Percentiles rank a stretch among this genome's conserved stretches.
Evolutionary conservation across 2,113 vertebrate genomes (phyloP).

Genomic region (Cavia aperea): DNA sequence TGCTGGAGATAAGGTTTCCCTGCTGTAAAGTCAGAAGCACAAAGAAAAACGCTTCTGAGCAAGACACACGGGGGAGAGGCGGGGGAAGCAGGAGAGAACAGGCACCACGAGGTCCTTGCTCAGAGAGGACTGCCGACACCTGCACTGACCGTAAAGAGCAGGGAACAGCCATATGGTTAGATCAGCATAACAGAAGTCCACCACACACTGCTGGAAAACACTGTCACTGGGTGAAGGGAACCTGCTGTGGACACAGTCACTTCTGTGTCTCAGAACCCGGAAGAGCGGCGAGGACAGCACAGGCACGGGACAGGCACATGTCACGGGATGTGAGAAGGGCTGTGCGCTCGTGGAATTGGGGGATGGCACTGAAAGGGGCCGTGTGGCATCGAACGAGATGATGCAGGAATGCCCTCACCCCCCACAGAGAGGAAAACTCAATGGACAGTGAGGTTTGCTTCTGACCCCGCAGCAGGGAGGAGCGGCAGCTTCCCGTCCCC

Average conservation of each 20-base stretch:
- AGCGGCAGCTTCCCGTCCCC: neutral
- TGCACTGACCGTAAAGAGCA: neutral
- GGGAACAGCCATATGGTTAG: neutral
- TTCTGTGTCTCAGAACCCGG: neutral
- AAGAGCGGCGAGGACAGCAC: neutral
- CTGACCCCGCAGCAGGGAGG: neutral
- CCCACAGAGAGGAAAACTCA: neutral
- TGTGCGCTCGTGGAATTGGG: too few species aligned
- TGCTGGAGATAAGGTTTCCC: neutral
- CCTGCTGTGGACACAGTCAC: neutral
- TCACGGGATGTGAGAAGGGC: too few species aligned
- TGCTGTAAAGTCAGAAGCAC: neutral
- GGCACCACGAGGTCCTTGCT: neutral
- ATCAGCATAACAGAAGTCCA: neutral
- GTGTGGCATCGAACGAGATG: neutral
- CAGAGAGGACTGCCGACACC: neutral
- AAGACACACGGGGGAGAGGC: neutral
- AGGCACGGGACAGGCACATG: neutral
- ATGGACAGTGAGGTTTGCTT: neutral
- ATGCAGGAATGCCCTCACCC: fast-evolving
- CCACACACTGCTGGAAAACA: neutral
- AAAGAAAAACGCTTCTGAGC: neutral
- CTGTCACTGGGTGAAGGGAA: neutral
- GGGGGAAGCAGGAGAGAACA: neutral
- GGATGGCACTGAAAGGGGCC: neutral